Conservation (phyloP, 1,140 invertebrate species). For the Parapsyche elsis region DNA sequence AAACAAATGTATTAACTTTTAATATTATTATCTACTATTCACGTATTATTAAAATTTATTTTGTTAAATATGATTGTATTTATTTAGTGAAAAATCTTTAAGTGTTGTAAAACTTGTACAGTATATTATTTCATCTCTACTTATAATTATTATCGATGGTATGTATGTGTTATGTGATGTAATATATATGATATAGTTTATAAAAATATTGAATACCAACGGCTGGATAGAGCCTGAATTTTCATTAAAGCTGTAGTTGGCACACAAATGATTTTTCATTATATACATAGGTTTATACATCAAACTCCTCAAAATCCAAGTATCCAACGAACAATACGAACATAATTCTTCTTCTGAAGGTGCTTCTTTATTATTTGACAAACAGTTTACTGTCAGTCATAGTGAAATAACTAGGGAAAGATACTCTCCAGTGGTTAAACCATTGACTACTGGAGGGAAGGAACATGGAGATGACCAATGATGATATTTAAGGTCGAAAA, state of each 20-base stretch:
- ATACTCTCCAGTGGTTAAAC: too few species aligned
- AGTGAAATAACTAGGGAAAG: too few species aligned
- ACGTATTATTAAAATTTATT: neutral
- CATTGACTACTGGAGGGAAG: too few species aligned
- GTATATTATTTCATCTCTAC: neutral
- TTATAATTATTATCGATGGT: constrained; percentile 15
- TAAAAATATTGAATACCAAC: constrained; percentile 25
- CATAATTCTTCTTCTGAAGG: too few species aligned
- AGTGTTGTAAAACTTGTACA: constrained; percentile 24
- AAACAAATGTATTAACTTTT: too few species aligned
- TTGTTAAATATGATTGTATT: constrained; percentile 24
- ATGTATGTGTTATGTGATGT: constrained; percentile 42
- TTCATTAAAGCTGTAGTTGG: constrained; percentile 34
- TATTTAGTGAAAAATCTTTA: neutral
- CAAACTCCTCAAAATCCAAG: neutral
- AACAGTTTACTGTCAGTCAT: too few species aligned
- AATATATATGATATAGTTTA: constrained; percentile 35
- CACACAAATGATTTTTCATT: constrained; percentile 4
- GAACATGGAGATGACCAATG: too few species aligned
- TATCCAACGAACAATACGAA: neutral
- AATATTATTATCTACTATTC: too few species aligned
- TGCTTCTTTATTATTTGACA: too few species aligned
- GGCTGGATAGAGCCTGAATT: constrained; percentile 15
- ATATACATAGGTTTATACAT: neutral
- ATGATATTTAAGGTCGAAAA: too few species aligned